These are phyloP conservation scores for Drosophila pallidifrons DNA, from an alignment of 1,140 invertebrate species.

Conservation along the genomic window DNA sequence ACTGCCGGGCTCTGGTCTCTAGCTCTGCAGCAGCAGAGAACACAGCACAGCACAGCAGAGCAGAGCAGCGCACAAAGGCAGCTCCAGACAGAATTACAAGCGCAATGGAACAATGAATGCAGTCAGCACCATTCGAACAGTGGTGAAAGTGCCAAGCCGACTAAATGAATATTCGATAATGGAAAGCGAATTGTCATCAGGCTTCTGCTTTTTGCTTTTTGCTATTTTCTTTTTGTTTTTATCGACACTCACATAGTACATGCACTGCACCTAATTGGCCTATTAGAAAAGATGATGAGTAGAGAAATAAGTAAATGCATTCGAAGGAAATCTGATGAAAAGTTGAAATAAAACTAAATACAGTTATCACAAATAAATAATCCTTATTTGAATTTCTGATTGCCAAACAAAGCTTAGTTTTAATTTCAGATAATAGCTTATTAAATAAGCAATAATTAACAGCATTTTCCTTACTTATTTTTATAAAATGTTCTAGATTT, in stretches of 20 bases:
- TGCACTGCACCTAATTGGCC: slow-evolving; percentile 17
- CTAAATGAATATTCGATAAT: slow-evolving; percentile 49
- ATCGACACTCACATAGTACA: background rate
- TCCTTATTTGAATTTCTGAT: too few relatives aligned
- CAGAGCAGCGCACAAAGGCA: slow-evolving; percentile 54
- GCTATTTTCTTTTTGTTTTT: background rate
- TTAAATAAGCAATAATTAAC: background rate
- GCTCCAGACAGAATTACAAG: slow-evolving; percentile 75
- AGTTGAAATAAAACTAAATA: too few relatives aligned
- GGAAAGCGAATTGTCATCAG: slow-evolving; percentile 42
- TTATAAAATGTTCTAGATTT: background rate
- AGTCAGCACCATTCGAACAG: slow-evolving; percentile 75
- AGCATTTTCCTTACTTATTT: background rate
- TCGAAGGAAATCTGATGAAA: too few relatives aligned
- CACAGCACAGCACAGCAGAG: slow-evolving; percentile 16
- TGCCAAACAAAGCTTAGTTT: too few relatives aligned
- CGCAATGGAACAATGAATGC: slow-evolving; percentile 73
- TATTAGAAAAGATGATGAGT: slow-evolving; percentile 6
- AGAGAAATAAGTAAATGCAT: background rate
- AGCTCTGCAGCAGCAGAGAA: slow-evolving; percentile 26
- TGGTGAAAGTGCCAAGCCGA: slow-evolving; percentile 55
- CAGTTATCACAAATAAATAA: too few relatives aligned
- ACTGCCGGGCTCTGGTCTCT: slow-evolving; percentile 39
- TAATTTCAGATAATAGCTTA: too few relatives aligned
- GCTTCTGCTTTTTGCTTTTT: background rate